A percentile compares a stretch with the other conserved stretches of the same genome.
These are phyloP conservation scores for Alloscopus bannaensis DNA, from an alignment of 2,888 invertebrate species.

Conservation along the genomic window DNA sequence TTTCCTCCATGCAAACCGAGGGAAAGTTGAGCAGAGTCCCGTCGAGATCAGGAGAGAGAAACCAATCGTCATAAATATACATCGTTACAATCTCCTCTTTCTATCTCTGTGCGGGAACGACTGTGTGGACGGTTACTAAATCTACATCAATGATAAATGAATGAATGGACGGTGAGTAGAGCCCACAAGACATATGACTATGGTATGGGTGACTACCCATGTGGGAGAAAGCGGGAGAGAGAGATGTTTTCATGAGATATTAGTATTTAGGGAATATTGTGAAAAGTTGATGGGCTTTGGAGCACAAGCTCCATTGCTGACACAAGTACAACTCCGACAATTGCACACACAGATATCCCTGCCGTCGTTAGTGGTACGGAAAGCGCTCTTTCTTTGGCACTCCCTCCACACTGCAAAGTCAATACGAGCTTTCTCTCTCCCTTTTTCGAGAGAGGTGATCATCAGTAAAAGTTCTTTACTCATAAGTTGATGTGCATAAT, in stretches of 20 bases:
- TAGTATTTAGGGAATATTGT: slow-evolving; percentile 73
- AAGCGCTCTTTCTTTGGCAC: too few relatives aligned
- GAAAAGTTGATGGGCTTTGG: slow-evolving; percentile 71
- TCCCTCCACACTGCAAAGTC: too few relatives aligned
- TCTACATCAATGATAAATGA: slow-evolving; percentile 59
- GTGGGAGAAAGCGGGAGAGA: slow-evolving; percentile 20
- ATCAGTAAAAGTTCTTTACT: slow-evolving; percentile 34
- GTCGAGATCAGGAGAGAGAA: too few relatives aligned
- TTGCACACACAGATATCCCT: slow-evolving; percentile 12
- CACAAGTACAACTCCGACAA: too few relatives aligned
- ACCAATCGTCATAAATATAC: too few relatives aligned
- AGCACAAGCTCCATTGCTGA: slow-evolving; percentile 57
- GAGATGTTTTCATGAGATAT: slow-evolving; percentile 70
- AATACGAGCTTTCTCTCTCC: too few relatives aligned
- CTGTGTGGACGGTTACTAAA: too few relatives aligned
- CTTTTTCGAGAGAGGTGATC: too few relatives aligned
- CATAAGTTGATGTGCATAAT: slow-evolving; percentile 56
- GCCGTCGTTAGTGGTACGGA: slow-evolving; percentile 13
- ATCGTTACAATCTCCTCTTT: too few relatives aligned
- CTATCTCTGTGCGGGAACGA: too few relatives aligned
- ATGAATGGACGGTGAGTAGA: slow-evolving; percentile 44
- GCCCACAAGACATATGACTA: slow-evolving; percentile 43
- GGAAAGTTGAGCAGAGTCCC: too few relatives aligned
- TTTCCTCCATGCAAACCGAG: too few relatives aligned
- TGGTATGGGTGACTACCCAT: slow-evolving; percentile 51